These are phyloP conservation scores for Ischnus inquisitorius DNA, from an alignment of 2,888 invertebrate genomes.

Conservation along the genomic window DNA sequence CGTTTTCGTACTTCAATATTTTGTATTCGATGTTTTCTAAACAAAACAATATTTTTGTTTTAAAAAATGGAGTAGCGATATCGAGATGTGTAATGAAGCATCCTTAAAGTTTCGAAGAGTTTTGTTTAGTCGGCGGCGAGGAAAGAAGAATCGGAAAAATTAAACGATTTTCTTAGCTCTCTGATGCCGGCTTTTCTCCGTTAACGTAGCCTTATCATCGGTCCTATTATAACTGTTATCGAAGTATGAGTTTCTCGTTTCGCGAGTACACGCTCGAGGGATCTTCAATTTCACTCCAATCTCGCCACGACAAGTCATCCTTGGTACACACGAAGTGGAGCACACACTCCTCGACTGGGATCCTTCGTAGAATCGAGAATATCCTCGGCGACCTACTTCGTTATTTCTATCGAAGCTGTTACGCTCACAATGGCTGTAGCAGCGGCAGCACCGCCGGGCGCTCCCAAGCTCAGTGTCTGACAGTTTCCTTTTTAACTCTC, in stretches of 20 bases:
- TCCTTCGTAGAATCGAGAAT: slow-evolving; percentile 67
- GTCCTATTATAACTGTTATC: neutral
- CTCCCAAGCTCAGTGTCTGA: slow-evolving; percentile 65
- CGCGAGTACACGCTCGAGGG: slow-evolving; percentile 43
- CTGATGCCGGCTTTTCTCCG: neutral
- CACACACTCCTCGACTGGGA: slow-evolving; percentile 46
- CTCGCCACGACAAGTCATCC: slow-evolving; percentile 53
- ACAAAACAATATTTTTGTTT: no score
- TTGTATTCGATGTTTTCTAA: no score
- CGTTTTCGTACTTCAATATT: no score
- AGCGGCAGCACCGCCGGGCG: slow-evolving; percentile 6
- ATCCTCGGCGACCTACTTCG: slow-evolving; percentile 69
- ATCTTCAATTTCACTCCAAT: slow-evolving; percentile 65
- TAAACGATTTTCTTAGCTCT: neutral
- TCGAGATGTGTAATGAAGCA: neutral
- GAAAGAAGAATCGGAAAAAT: slow-evolving; percentile 12
- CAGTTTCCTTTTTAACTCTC: slow-evolving; percentile 68
- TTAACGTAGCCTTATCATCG: slow-evolving; percentile 13
- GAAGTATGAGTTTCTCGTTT: slow-evolving; percentile 32
- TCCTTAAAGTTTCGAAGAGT: neutral
- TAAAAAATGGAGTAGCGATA: no score
- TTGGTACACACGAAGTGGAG: slow-evolving; percentile 48
- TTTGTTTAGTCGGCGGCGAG: neutral
- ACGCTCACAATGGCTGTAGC: slow-evolving; percentile 45
- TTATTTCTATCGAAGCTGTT: slow-evolving; percentile 70